These are phyloP conservation scores for Zaprionus gabonicus DNA, from an alignment of 1,140 invertebrate genomes.

Conservation along the genomic window DNA sequence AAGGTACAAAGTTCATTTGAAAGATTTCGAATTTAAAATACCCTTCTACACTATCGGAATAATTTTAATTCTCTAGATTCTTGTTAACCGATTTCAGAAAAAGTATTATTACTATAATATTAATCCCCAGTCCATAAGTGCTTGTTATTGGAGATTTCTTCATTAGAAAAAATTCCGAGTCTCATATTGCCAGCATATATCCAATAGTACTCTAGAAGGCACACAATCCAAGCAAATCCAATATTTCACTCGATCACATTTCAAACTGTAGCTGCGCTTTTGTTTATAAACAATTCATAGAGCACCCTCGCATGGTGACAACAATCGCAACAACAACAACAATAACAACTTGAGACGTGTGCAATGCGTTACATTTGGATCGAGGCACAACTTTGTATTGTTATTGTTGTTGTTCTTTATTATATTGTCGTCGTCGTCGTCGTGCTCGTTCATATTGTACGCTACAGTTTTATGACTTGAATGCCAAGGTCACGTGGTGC, in stretches of 20 bases:
- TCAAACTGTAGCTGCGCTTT: conserved; percentile 35
- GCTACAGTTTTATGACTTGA: conserved; percentile 49
- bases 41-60: too few species aligned
- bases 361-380: conserved; percentile 12
- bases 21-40: too few species aligned
- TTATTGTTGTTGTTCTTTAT: conserved; percentile 6
- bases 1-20: too few species aligned
- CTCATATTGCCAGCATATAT: neutral
- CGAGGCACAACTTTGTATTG: neutral
- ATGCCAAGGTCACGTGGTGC: conserved; percentile 60
- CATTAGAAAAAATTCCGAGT: neutral
- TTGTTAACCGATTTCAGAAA: too few species aligned
- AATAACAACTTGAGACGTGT: conserved; percentile 20
- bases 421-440: neutral
- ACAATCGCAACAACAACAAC: neutral
- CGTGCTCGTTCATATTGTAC: conserved; percentile 24
- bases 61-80: too few species aligned
- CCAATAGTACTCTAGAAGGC: neutral
- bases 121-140: too few species aligned
- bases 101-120: too few species aligned
- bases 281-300: conserved; percentile 51
- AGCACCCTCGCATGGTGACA: neutral
- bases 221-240: neutral
- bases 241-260: neutral
- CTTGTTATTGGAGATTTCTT: neutral